Evolutionary conservation across 1,140 invertebrate species (phyloP).

Genomic region (Brachionus plicatilis): DNA sequence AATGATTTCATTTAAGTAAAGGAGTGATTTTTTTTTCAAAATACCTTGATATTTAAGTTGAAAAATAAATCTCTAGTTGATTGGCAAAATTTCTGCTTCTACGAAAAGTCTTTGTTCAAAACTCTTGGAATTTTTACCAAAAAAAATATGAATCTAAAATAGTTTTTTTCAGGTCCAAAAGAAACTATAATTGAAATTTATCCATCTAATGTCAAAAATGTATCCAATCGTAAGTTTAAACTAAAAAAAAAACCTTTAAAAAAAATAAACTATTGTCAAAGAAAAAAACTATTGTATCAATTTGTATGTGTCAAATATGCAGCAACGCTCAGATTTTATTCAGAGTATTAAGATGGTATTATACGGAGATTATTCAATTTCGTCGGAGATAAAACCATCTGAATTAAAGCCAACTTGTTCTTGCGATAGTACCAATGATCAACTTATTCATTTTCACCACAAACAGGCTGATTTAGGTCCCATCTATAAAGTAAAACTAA

Average conservation of each 20-base stretch:
- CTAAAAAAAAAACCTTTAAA: not conserved
- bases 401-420: not conserved
- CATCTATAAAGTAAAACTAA: conserved; percentile 20
- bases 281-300: conserved; percentile 37
- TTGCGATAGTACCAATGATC: not conserved
- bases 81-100: too few species aligned
- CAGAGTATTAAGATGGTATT: not conserved
- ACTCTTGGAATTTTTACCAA: not conserved
- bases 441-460: conserved; percentile 30
- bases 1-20: too few species aligned
- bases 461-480: not conserved
- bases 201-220: not conserved
- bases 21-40: too few species aligned
- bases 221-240: not conserved
- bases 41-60: too few species aligned
- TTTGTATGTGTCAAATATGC: not conserved
- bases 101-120: too few species aligned
- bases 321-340: not conserved
- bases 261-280: not conserved
- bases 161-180: not conserved
- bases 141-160: not conserved
- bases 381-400: not conserved
- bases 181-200: not conserved
- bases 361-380: conserved; percentile 18
- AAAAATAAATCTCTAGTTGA: too few species aligned